A percentile compares a stretch with the other conserved stretches of the same genome.
phyloP scores from a whole-genome alignment of 2,888 invertebrate species.

The Heteromurus nitidus region DNA sequence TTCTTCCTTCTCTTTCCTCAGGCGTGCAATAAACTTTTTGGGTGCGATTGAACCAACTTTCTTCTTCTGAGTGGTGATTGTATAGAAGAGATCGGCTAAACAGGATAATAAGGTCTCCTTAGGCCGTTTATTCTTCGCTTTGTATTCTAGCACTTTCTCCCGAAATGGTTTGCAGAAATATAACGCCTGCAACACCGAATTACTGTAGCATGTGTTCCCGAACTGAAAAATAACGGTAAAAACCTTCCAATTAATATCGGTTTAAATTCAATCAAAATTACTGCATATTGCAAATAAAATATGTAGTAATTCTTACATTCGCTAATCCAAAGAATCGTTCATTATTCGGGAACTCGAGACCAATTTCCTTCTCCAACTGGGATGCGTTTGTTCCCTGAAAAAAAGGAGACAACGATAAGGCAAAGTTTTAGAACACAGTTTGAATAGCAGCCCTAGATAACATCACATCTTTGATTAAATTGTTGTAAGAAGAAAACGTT shows the following conservation, averaged over 20 bases:
- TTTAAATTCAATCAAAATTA: too few relatives aligned
- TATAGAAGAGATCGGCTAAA: conserved; percentile 98
- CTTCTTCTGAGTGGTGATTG: conserved; percentile 99
- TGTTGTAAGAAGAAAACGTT: conserved; percentile 26
- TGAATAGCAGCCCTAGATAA: too few relatives aligned
- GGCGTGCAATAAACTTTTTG: conserved; percentile 98
- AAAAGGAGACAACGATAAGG: too few relatives aligned
- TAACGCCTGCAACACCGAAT: conserved; percentile 98
- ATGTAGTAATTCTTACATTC: conserved; percentile 83
- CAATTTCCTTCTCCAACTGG: conserved; percentile 99
- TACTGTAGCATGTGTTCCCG: conserved; percentile 99
- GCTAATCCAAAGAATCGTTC: conserved; percentile 99
- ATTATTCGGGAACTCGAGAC: conserved; percentile 98
- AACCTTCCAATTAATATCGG: too few relatives aligned
- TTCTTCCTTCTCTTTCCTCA: conserved; percentile 99
- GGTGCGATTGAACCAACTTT: conserved; percentile 99
- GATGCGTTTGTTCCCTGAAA: conserved; percentile 98
- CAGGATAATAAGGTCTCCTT: conserved; percentile 99
- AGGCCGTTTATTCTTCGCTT: conserved; percentile 94
- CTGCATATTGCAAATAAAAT: too few relatives aligned
- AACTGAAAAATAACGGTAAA: conserved; percentile 81
- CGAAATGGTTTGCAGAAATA: conserved; percentile 99
- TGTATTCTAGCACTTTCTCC: conserved; percentile 98
- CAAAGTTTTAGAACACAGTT: too few relatives aligned
- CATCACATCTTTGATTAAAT: too few relatives aligned